Evolutionary conservation across 2,113 vertebrate species (phyloP).

Genomic region (Oophaga pumilio): DNA sequence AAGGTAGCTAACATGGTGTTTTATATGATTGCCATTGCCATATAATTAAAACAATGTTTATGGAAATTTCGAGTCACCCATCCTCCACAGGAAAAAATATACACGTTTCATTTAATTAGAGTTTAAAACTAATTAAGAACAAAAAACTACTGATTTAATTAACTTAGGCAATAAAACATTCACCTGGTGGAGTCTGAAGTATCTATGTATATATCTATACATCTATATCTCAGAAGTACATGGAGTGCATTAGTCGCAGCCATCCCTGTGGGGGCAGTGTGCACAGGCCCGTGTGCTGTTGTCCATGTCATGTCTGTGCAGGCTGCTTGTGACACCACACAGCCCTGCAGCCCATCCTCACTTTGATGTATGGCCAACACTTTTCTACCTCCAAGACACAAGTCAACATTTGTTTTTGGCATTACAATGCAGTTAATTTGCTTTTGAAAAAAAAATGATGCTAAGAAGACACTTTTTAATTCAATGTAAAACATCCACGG

Average conservation of each 20-base stretch:
- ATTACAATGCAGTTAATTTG: conserved; percentile 81
- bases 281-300: background rate
- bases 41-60: background rate
- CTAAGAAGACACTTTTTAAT: conserved; percentile 82
- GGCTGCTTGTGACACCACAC: conserved; percentile 54
- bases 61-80: background rate
- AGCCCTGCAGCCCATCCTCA: conserved; percentile 68
- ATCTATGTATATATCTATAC: background rate
- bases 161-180: no score
- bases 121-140: background rate
- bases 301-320: conserved; percentile 49
- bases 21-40: background rate
- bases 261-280: conserved; percentile 24
- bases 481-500: conserved; percentile 80
- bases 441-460: conserved; percentile 76
- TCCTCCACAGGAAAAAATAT: background rate
- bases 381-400: conserved; percentile 77
- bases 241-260: conserved; percentile 37
- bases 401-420: conserved; percentile 87
- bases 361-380: conserved; percentile 80
- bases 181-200: no score
- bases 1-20: background rate
- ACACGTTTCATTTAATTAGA: background rate
- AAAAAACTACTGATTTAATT: background rate
- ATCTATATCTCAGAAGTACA: conserved; percentile 21